Base-by-base conservation (phyloP, 2,113 vertebrate species). In the Elachura formosa region DNA sequence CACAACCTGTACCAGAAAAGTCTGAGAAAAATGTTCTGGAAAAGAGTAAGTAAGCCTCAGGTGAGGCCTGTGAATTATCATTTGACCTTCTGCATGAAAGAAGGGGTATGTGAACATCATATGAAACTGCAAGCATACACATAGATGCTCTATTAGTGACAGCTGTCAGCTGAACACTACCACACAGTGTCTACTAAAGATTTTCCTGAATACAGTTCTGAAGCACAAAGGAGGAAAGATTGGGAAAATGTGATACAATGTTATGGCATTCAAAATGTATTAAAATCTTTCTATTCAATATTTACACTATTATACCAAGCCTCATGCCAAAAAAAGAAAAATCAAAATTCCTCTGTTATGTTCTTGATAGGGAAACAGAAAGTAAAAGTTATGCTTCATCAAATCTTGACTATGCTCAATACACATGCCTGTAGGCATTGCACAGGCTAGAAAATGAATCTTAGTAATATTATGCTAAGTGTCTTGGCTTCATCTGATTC, bases 171-270 rank as follows among this genome's bases (percentile, higher is more conserved):
- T 78, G 36, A 33, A 22, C 22, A 10, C 61, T 49, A 23, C 17
- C 56, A 75, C 67, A 59, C 92, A 67, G 6, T 22, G 6, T 19
- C 63, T 34, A 3, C 0, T 0, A 71, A 77, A 55, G 8, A 7
- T 76, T 85, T 68, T 41, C 48, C 59, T 11, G 0, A 45, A 72
- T 1, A 0, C 11, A 51, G 25, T 34, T 81, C 38, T 54, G 41
- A 66, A 67, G 24, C 0, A 0, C 14, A 61, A 55, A 78, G 49
- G 12, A 69, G 21, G 15, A 73, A 69, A 73, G 15, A 56, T 0
- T 31, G 45, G 24, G 31, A 5, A 84, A 71, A 84, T 8, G 16
- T 51, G 8, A 10, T 46, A 14, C 6, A 12, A 3, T 28, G 22
- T 38, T 52, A 38, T 34, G 33, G 15, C 21, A 62, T 34, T 69